phyloP scores from a whole-genome alignment of 1,140 invertebrate species.

The Oedothorax gibbosus region DNA sequence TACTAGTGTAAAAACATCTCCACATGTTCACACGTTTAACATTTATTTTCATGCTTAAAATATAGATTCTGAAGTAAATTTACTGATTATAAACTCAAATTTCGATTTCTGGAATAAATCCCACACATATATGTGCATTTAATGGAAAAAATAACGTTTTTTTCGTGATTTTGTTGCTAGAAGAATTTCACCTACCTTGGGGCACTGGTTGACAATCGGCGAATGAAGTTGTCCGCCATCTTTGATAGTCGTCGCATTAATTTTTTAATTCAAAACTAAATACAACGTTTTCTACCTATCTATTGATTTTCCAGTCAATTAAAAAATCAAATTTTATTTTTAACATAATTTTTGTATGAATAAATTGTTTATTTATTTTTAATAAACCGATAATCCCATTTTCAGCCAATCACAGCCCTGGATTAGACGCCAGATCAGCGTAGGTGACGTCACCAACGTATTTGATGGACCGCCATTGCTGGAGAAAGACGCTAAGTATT shows the following conservation, averaged over 20 bases:
- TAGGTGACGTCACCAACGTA: slow-evolving; percentile 47
- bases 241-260: not conserved
- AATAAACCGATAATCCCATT: not conserved
- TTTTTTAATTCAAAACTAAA: not conserved
- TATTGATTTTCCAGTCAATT: not conserved
- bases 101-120: too few relatives aligned
- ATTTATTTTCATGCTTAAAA: too few relatives aligned
- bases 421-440: not conserved
- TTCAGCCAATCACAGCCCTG: slow-evolving; percentile 29
- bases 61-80: too few relatives aligned
- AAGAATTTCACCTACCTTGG: not conserved
- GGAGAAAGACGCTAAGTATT: slow-evolving; percentile 45
- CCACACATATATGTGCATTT: too few relatives aligned
- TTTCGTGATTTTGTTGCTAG: not conserved
- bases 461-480: slow-evolving; percentile 59
- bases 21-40: too few relatives aligned
- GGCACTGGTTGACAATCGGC: not conserved
- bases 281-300: not conserved
- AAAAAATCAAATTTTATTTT: slow-evolving; percentile 21
- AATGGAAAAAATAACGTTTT: too few relatives aligned
- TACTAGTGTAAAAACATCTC: too few relatives aligned
- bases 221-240: slow-evolving; percentile 16
- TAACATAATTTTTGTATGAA: not conserved
- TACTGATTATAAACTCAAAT: too few relatives aligned
- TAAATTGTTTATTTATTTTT: not conserved